phyloP scores from a whole-genome alignment of 2,888 invertebrate genomes.

The Xylota sylvarum region DNA sequence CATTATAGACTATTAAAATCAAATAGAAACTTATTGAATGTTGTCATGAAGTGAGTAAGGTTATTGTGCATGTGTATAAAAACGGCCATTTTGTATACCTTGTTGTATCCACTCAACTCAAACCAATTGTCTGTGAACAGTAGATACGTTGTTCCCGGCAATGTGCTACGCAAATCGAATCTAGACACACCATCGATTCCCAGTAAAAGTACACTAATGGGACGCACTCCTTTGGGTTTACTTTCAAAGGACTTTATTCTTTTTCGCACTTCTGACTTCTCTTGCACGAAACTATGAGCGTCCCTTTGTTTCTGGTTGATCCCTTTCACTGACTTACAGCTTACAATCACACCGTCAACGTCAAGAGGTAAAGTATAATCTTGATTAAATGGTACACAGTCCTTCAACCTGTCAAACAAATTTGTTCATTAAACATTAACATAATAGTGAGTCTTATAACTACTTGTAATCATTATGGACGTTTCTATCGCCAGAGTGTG shows the following conservation, averaged over 20 bases:
- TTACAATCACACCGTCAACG: conserved; percentile 79
- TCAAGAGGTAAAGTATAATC: conserved; percentile 79
- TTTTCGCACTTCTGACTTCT: conserved; percentile 79
- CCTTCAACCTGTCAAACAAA: conserved; percentile 3
- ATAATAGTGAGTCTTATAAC: conserved; percentile 6
- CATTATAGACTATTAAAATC: no score
- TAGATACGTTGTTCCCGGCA: conserved; percentile 89
- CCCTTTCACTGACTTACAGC: conserved; percentile 82
- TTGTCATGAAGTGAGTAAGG: no score
- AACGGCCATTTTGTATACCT: conserved; percentile 84
- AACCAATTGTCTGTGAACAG: conserved; percentile 89
- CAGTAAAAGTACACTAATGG: conserved; percentile 89
- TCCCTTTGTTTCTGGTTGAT: conserved; percentile 80
- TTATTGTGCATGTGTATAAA: no score
- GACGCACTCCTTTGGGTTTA: background rate
- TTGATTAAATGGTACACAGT: conserved; percentile 79
- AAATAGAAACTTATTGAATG: no score
- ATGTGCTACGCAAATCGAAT: conserved; percentile 90
- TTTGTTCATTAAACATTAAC: background rate
- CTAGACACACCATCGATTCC: conserved; percentile 95
- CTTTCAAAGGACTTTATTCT: conserved; percentile 3
- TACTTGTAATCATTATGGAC: conserved; percentile 60
- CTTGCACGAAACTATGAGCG: conserved; percentile 86
- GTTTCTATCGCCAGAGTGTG: conserved; percentile 67
- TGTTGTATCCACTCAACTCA: conserved; percentile 90